Evolutionary conservation across 2,888 invertebrate genomes (phyloP).

Genomic region (Mamestra brassicae): DNA sequence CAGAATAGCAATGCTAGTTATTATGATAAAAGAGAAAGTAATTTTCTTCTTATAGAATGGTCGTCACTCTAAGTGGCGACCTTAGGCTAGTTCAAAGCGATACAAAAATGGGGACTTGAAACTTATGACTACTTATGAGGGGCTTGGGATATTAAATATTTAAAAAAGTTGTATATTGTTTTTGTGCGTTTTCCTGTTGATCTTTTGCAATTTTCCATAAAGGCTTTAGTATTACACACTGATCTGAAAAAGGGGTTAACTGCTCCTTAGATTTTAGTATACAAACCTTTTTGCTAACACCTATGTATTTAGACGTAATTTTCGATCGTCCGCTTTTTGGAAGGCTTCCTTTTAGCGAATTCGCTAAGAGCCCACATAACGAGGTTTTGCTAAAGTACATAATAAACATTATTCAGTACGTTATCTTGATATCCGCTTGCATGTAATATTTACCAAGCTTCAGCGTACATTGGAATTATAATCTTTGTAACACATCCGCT

Average conservation of each 20-base stretch:
- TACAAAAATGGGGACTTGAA: too few species aligned
- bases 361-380: conserved; percentile 29
- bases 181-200: not conserved
- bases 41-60: not conserved
- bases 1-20: too few species aligned
- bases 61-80: too few species aligned
- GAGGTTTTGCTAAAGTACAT: conserved; percentile 41
- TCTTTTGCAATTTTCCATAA: not conserved
- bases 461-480: conserved; percentile 41
- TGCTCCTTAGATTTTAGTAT: conserved; percentile 50
- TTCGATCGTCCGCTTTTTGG: conserved; percentile 44
- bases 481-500: conserved; percentile 47
- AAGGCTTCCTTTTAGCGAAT: conserved; percentile 39
- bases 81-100: too few species aligned
- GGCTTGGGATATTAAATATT: not conserved
- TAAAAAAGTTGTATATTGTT: too few species aligned
- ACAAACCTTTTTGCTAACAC: conserved; percentile 54
- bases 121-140: not conserved
- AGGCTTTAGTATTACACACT: conserved; percentile 10
- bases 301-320: conserved; percentile 38
- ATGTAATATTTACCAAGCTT: conserved; percentile 50
- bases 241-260: conserved; percentile 31
- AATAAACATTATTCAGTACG: conserved; percentile 51
- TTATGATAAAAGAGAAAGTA: not conserved
- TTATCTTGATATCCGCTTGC: conserved; percentile 45